Evolutionary conservation across 1,140 invertebrate genomes (phyloP).

Genomic region (Diorhabda elongata): DNA sequence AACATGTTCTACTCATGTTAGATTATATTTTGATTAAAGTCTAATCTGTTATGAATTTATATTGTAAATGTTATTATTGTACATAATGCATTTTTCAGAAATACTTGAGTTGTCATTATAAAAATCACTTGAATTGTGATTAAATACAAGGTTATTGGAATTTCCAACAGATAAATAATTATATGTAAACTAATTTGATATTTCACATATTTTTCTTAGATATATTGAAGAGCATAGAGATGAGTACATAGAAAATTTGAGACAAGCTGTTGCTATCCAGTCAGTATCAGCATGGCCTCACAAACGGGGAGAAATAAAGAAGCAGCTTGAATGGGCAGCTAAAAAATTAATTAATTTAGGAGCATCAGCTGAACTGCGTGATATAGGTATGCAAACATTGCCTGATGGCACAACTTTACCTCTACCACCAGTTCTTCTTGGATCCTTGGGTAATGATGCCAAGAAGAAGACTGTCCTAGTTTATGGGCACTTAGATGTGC

Average conservation of each 20-base stretch:
- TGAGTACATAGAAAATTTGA: constrained; percentile 74
- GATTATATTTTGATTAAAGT: too few species aligned
- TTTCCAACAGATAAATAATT: too few species aligned
- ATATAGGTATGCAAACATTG: constrained; percentile 76
- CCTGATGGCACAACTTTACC: constrained; percentile 68
- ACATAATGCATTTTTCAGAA: too few species aligned
- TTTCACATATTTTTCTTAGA: constrained; percentile 46
- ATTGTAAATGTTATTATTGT: too few species aligned
- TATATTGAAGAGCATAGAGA: constrained; percentile 74
- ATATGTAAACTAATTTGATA: too few species aligned
- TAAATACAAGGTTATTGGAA: too few species aligned
- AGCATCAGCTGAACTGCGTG: constrained; percentile 67
- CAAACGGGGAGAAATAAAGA: constrained; percentile 65
- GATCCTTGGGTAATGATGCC: constrained; percentile 74
- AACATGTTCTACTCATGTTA: too few species aligned
- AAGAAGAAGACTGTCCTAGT: constrained; percentile 88
- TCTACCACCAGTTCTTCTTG: constrained; percentile 87
- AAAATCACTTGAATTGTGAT: too few species aligned
- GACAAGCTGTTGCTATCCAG: constrained; percentile 87
- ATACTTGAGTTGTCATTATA: too few species aligned
- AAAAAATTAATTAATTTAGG: constrained; percentile 73
- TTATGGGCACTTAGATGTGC: constrained; percentile 98
- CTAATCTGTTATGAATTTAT: too few species aligned
- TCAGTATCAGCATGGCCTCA: constrained; percentile 93
- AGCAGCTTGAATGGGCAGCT: constrained; percentile 79